Evolutionary conservation across 30 jellyfish, hydroid and myxozoan genomes (phyloP).

Genomic region (Aurelia sp.): DNA sequence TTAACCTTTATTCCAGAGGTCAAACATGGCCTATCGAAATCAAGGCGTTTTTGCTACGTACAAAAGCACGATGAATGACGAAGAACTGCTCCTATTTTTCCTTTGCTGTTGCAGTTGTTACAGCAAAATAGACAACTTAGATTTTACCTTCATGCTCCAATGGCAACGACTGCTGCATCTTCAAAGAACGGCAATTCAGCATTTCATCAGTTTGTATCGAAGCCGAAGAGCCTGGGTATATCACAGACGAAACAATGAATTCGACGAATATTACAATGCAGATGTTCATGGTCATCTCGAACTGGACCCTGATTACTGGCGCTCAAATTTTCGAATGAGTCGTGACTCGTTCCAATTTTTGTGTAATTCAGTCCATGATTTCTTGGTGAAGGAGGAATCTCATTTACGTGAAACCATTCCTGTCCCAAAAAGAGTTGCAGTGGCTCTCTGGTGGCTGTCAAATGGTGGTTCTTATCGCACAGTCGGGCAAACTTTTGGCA

Average conservation of each 20-base stretch:
- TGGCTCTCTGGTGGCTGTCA: slow-evolving; percentile 32
- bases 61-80: no score
- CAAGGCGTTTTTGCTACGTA: no score
- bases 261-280: slow-evolving; percentile 33
- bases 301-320: slow-evolving; percentile 56
- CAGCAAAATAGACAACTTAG: slow-evolving; percentile 11
- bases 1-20: no score
- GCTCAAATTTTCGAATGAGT: slow-evolving; percentile 15
- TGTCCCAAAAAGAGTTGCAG: slow-evolving; percentile 22
- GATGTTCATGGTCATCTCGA: slow-evolving; percentile 13
- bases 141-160: background rate
- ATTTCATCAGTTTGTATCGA: slow-evolving; percentile 5
- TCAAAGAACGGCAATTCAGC: slow-evolving; percentile 16
- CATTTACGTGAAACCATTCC: slow-evolving; percentile 15
- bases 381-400: background rate
- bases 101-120: background rate
- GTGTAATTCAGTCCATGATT: background rate
- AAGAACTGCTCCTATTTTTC: no score
- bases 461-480: slow-evolving; percentile 37
- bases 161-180: background rate
- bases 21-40: no score
- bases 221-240: slow-evolving; percentile 31
- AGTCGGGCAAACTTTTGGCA: slow-evolving; percentile 43
- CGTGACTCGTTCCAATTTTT: background rate
- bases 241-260: slow-evolving; percentile 29